Evolutionary conservation across 2,113 vertebrate species (phyloP).

Genomic region (Macheiramphus alcinus): DNA sequence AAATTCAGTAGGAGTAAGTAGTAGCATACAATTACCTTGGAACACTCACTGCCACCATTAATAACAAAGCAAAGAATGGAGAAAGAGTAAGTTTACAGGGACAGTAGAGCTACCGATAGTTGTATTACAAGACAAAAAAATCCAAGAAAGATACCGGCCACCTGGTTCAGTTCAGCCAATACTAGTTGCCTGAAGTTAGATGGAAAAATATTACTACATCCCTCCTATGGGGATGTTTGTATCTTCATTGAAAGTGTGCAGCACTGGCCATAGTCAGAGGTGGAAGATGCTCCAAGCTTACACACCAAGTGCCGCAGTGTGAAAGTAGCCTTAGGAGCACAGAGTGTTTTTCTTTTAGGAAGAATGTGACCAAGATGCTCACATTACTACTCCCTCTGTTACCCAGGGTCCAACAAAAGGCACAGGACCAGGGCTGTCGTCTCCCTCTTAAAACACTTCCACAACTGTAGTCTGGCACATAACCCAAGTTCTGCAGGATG

Average conservation of each 20-base stretch:
- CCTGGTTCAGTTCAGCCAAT: not conserved
- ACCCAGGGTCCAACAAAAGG: not conserved
- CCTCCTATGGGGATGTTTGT: not conserved
- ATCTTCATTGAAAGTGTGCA: not conserved
- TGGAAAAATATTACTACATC: not conserved
- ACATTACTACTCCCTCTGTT: not conserved
- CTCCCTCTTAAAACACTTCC: not conserved
- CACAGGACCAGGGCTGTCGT: not conserved
- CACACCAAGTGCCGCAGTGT: not conserved
- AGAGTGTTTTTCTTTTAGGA: not conserved
- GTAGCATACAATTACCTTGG: not conserved
- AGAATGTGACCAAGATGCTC: not conserved
- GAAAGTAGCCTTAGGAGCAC: not conserved
- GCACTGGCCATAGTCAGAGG: not conserved
- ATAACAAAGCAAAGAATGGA: not conserved
- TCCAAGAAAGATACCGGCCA: not conserved
- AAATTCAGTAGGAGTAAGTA: not conserved
- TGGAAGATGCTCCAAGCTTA: not conserved
- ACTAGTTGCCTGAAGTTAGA: not conserved
- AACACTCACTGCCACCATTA: not conserved
- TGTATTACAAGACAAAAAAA: not conserved
- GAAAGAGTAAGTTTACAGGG: not conserved
- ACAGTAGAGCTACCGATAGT: not conserved
- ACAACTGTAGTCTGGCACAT: not conserved
- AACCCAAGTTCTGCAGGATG: not conserved